phyloP scores from a whole-genome alignment of 2,797 vertebrate genomes.

The Mastacembelus armatus region DNA sequence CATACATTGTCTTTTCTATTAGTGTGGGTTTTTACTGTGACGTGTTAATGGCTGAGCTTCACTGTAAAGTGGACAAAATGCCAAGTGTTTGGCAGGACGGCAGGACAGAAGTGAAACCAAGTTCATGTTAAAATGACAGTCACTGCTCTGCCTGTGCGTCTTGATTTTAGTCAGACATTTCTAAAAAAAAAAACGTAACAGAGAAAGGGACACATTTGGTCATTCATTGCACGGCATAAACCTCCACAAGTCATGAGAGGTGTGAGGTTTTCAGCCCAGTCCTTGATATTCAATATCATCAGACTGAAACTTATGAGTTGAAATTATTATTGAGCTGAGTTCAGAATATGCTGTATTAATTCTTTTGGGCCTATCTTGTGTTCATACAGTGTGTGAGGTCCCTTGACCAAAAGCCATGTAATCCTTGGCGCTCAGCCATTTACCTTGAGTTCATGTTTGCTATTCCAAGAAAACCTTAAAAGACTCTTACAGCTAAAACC shows the following conservation, averaged over 20 bases:
- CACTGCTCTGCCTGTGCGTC: not conserved
- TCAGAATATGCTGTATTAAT: not conserved
- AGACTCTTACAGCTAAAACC: conserved; percentile 79
- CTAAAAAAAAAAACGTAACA: too few species aligned
- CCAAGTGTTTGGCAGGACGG: too few species aligned
- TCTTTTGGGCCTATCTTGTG: not conserved
- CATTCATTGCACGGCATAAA: not conserved
- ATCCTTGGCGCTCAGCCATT: conserved; percentile 11
- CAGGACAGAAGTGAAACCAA: not conserved
- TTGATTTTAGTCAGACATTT: not conserved
- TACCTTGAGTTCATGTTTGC: conserved; percentile 2
- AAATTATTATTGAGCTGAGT: not conserved
- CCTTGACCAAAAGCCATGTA: not conserved
- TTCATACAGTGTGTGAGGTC: too few species aligned
- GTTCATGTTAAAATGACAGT: not conserved
- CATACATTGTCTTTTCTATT: too few species aligned
- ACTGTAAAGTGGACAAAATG: too few species aligned
- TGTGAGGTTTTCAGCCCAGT: too few species aligned
- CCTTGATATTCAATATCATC: not conserved
- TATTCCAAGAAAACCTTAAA: conserved; percentile 64
- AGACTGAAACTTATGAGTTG: not conserved
- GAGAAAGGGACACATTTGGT: not conserved
- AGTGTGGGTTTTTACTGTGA: too few species aligned
- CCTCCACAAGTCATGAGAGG: not conserved
- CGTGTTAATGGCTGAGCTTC: too few species aligned